Conservation (phyloP, 1,140 invertebrate species). For the Chionoecetes opilio region DNA sequence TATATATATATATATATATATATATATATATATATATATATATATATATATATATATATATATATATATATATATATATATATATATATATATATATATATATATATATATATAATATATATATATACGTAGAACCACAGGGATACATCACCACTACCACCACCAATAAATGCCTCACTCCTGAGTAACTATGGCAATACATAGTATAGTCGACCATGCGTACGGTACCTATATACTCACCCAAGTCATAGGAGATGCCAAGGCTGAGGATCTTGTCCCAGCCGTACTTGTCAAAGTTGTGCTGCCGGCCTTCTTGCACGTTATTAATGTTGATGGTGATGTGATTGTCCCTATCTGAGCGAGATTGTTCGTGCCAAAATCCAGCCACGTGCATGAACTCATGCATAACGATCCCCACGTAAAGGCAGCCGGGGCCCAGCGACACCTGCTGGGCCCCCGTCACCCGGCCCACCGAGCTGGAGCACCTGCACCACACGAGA, state of each 20-base stretch:
- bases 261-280: slow-evolving; percentile 83
- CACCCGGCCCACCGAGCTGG: slow-evolving; percentile 86
- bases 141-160: too few relatives aligned
- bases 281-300: slow-evolving; percentile 78
- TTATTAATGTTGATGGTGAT: slow-evolving; percentile 88
- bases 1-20: too few relatives aligned
- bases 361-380: slow-evolving; percentile 82
- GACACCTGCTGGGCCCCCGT: slow-evolving; percentile 84
- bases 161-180: too few relatives aligned
- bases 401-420: slow-evolving; percentile 84
- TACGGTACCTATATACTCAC: slow-evolving; percentile 41
- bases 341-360: slow-evolving; percentile 82
- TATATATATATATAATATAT: too few relatives aligned
- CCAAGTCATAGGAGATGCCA: slow-evolving; percentile 83
- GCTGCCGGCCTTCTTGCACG: slow-evolving; percentile 85
- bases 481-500: slow-evolving; percentile 83
- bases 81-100: too few relatives aligned
- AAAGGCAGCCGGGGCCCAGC: slow-evolving; percentile 88
- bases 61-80: too few relatives aligned
- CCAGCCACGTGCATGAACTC: slow-evolving; percentile 84
- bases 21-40: too few relatives aligned
- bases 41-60: too few relatives aligned
- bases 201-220: too few relatives aligned
- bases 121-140: too few relatives aligned
- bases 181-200: too few relatives aligned